Evolutionary conservation across 2,888 invertebrate species (phyloP), one percentile per base, ranked within the genome.

Genomic region (Ischnus inquisitorius): DNA sequence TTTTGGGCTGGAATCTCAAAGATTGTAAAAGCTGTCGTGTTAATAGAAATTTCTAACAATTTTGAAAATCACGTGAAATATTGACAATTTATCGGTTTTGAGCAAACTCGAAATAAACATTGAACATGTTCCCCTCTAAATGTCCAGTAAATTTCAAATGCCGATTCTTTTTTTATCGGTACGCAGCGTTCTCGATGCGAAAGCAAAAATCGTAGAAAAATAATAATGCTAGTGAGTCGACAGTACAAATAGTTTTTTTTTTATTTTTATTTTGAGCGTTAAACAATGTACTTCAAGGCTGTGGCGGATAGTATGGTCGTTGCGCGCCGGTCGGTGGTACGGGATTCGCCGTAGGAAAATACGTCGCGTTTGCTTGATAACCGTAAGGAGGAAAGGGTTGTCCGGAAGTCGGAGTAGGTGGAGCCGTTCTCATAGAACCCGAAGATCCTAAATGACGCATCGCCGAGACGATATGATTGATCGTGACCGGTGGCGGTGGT

Each of bases 401-500:
- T 39, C 89, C 87, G 14, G 90, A 76, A 16, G 86, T 82, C 12
- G 90, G 86, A 6, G 89, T 76, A 0, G 92, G 89, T 39, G 91
- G 88, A 54, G 90, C 83, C 8, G 91, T 88, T 19, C 92, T 86
- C 69, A 91, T 91, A 1, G 89, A 48, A 39, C 88, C 80, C 0
- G 90, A 80, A 2, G 90, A 79, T 72, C 90, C 89, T 14, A 92
- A 87, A 64, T 91, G 91, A 65, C 91, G 91, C 85, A 91, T 90
- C 5, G 91, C 87, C 39, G 91, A 88, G 12, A 91, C 91, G 34
- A 93, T 92, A 62, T 93, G 93, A 85, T 92, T 93, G 80, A 93
- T 88, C 3, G 93, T 92, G 10, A 93, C 91, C 6, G 92, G 88
- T 2, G 93, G 93, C 3, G 93, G 93, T 25, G 93, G 93, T 28